phyloP scores from a whole-genome alignment of 2,113 vertebrate genomes.

The Archocentrus centrarchus region DNA sequence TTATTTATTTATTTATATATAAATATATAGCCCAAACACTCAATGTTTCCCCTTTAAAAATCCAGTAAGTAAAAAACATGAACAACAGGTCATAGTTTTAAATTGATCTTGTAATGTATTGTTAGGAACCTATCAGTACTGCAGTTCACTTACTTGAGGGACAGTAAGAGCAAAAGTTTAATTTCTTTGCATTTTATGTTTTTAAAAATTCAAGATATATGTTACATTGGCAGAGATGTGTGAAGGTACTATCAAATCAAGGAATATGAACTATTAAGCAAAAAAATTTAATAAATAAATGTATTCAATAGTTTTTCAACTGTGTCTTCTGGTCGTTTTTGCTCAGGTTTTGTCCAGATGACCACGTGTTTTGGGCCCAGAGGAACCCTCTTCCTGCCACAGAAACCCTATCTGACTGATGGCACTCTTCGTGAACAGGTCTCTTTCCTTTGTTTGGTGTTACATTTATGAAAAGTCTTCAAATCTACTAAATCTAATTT shows the following conservation, averaged over 20 bases:
- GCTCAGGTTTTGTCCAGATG: constrained; percentile 88
- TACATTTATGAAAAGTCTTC: background rate
- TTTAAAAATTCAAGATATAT: background rate
- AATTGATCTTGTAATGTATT: background rate
- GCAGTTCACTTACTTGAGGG: background rate
- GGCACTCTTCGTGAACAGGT: constrained; percentile 97
- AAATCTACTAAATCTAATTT: background rate
- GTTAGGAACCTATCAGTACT: background rate
- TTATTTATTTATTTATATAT: too few species aligned
- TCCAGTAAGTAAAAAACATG: background rate
- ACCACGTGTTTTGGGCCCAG: constrained; percentile 91
- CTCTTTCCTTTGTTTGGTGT: background rate
- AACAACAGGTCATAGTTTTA: background rate
- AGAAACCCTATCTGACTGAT: constrained; percentile 94
- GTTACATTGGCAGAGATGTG: background rate
- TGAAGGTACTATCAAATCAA: background rate
- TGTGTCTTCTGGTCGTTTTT: background rate
- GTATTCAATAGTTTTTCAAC: background rate
- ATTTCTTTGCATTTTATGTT: background rate
- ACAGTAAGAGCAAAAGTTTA: background rate
- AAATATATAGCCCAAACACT: background rate
- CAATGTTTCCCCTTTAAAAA: background rate
- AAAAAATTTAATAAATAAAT: background rate
- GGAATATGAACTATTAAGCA: background rate
- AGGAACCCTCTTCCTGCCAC: constrained; percentile 93